A percentile compares a stretch with the other conserved stretches of the same genome.
Conservation (phyloP, 2,113 vertebrate species). For the Macrotis lagotis region DNA sequence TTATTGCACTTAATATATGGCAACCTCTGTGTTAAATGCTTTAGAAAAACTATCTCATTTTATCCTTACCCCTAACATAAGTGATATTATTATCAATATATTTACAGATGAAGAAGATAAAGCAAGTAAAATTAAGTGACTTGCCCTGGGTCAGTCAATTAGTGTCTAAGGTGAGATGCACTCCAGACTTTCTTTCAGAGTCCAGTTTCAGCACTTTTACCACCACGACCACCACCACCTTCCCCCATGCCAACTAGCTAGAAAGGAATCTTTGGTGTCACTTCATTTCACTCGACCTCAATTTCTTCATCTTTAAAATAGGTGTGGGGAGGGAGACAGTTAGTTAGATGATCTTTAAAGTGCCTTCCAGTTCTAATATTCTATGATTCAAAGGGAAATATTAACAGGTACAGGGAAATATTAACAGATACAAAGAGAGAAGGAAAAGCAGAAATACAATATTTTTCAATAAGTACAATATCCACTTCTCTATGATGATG, state of each 20-base stretch:
- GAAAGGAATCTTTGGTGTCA: background rate
- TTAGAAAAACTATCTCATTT: background rate
- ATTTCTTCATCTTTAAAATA: background rate
- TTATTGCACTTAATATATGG: background rate
- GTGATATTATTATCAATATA: background rate
- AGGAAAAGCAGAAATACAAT: background rate
- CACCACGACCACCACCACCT: no score
- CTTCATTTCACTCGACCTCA: background rate
- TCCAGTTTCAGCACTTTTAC: background rate
- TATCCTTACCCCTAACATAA: background rate
- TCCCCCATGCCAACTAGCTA: background rate
- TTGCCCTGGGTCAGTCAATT: background rate
- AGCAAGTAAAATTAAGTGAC: background rate
- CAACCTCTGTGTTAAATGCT: background rate
- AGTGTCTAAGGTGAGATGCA: background rate
- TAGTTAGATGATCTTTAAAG: background rate
- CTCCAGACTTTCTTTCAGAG: background rate
- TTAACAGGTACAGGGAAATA: background rate
- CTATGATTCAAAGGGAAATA: background rate
- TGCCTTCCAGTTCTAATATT: background rate
- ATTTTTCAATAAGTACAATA: background rate
- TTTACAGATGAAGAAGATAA: background rate
- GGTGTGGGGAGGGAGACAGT: background rate
- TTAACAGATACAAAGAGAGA: background rate
- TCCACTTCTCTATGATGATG: background rate